Base-by-base conservation (phyloP, 2,888 invertebrate species). In the Augiades crinisus region DNA sequence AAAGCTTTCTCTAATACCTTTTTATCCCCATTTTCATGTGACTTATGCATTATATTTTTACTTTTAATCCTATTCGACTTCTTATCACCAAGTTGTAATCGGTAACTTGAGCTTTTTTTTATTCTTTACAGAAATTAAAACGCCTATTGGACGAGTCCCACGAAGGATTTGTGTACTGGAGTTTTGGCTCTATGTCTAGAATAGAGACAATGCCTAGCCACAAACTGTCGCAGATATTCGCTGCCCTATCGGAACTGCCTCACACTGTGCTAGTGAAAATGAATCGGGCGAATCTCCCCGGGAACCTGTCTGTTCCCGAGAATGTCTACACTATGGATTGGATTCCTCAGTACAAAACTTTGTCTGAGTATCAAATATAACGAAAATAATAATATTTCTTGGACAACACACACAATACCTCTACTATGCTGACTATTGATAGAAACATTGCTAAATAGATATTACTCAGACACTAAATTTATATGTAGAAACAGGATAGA, bases 111-210 rank as follows among this genome's bases (percentile, higher is more conserved):
- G 19, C 3, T 4, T 5, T 4, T 22, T 13, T 34, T 34, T 49
- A 37, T 37, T 45, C 13, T 45, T 57, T 31, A 3, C 47, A 60
- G 59, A 51, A 58, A 51, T 71, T 91, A 59, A 78, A 88, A 62
- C 64, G 69, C 7, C 68, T 88, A 36, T 57, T 91, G 49, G 88
- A 91, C 59, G 78, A 77, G 19, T 84, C 90, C 0, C 64, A 68
- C 10, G 82, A 91, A 47, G 91, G 91, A 8, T 83, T 91, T 16
- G 89, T 92, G 51, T 92, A 91, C 65, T 90, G 92, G 78, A 91
- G 91, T 57, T 90, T 92, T 62, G 92, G 92, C 6, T 92, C 92
- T 4, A 90, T 92, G 87, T 78, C 92, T 0, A 72, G 85, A 14
- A 90, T 91, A 24, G 91, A 91, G 67, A 88, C 90, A 0, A 90